phyloP scores from a whole-genome alignment of 2,113 vertebrate genomes.

The Eublepharis macularius region DNA sequence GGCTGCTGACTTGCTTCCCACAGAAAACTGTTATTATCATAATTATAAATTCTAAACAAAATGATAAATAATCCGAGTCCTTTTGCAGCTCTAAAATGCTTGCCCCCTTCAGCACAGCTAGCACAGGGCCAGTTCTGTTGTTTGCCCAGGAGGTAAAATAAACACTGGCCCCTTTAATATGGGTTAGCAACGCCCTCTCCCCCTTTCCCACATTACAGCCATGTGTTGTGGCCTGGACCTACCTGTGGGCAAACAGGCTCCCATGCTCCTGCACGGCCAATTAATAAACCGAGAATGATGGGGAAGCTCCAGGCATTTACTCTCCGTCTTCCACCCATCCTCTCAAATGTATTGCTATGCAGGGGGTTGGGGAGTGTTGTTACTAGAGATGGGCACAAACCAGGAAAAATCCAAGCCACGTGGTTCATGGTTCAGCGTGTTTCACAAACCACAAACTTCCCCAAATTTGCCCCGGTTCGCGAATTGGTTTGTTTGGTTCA shows the following conservation, averaged over 20 bases:
- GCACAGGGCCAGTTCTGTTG: background rate
- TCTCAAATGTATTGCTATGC: conserved; percentile 24
- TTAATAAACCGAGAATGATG: background rate
- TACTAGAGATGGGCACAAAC: too few species aligned
- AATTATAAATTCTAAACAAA: background rate
- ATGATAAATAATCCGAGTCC: background rate
- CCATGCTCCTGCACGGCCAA: background rate
- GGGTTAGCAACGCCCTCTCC: background rate
- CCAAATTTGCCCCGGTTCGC: too few species aligned
- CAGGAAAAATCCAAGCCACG: too few species aligned
- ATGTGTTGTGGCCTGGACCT: too few species aligned
- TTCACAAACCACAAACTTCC: too few species aligned
- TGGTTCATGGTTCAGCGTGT: too few species aligned
- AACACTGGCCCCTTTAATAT: background rate
- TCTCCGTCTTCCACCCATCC: conserved; percentile 24
- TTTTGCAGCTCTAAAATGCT: background rate
- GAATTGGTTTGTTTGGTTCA: too few species aligned
- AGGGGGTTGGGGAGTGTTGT: conserved; percentile 7
- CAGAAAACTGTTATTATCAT: background rate
- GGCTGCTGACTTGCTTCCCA: background rate
- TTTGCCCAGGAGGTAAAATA: background rate
- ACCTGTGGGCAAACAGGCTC: too few species aligned
- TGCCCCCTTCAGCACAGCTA: background rate
- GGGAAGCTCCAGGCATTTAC: conserved; percentile 21
- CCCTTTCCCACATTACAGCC: too few species aligned